Conservation (phyloP, 2,888 invertebrate genomes). For the Lasiommata megera region DNA sequence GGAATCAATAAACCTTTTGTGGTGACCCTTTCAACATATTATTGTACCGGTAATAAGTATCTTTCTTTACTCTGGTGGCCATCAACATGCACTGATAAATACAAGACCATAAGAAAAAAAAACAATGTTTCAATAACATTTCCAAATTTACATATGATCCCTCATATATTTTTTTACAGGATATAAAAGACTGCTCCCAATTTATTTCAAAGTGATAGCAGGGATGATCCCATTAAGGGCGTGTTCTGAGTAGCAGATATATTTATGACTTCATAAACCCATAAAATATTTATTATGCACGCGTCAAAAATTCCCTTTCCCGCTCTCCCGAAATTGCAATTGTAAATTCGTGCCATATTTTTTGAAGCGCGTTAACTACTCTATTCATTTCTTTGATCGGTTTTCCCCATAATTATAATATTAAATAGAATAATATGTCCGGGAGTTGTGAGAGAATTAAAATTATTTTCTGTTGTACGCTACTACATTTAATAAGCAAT, state of each 20-base stretch:
- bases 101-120: not conserved
- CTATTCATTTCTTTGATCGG: conserved; percentile 13
- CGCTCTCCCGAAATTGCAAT: conserved; percentile 32
- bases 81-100: no score
- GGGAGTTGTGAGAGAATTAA: not conserved
- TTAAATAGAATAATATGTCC: conserved; percentile 13
- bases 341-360: conserved; percentile 30
- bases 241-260: conserved; percentile 48
- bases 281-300: conserved; percentile 39
- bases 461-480: not conserved
- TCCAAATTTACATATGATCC: not conserved
- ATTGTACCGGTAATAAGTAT: conserved; percentile 3
- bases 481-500: not conserved
- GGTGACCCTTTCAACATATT: not conserved
- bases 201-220: conserved; percentile 62
- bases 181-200: conserved; percentile 42
- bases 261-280: conserved; percentile 60
- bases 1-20: conserved; percentile 14
- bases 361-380: not conserved
- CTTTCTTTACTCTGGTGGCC: not conserved
- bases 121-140: not conserved
- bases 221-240: conserved; percentile 64
- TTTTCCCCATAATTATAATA: not conserved
- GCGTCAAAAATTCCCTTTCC: conserved; percentile 31
- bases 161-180: not conserved